phyloP scores from a whole-genome alignment of 2,113 vertebrate genomes.

The Cyanoderma ruficeps region DNA sequence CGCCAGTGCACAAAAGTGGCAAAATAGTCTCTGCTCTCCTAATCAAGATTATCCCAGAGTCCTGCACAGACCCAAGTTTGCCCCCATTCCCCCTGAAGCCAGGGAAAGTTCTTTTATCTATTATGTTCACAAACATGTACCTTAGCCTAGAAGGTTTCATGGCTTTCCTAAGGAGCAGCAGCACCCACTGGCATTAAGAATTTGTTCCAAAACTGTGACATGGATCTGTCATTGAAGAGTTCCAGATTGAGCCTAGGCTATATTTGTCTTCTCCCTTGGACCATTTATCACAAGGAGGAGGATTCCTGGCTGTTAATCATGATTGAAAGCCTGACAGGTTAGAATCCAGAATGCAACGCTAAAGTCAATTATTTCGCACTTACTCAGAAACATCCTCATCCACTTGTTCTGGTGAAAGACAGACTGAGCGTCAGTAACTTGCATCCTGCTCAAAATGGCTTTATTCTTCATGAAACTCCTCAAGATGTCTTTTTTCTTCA shows the following conservation, averaged over 20 bases:
- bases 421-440: background rate
- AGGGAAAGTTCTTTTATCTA: background rate
- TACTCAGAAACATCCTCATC: background rate
- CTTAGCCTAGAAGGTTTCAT: background rate
- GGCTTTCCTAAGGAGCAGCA: background rate
- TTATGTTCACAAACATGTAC: background rate
- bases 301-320: constrained; percentile 10
- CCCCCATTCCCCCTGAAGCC: background rate
- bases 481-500: background rate
- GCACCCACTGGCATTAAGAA: background rate
- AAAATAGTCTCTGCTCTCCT: background rate
- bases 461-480: background rate
- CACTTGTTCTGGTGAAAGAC: background rate
- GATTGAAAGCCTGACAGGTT: constrained; percentile 3
- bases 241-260: background rate
- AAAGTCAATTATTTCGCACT: background rate
- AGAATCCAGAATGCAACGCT: background rate
- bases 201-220: background rate
- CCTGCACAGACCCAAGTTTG: background rate
- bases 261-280: background rate
- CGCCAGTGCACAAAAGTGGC: background rate
- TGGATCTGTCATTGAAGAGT: background rate
- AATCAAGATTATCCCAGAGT: background rate
- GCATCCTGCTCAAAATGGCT: background rate
- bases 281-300: constrained; percentile 41